phyloP scores from a whole-genome alignment of 2,888 invertebrate species.

The Pocota personata region DNA sequence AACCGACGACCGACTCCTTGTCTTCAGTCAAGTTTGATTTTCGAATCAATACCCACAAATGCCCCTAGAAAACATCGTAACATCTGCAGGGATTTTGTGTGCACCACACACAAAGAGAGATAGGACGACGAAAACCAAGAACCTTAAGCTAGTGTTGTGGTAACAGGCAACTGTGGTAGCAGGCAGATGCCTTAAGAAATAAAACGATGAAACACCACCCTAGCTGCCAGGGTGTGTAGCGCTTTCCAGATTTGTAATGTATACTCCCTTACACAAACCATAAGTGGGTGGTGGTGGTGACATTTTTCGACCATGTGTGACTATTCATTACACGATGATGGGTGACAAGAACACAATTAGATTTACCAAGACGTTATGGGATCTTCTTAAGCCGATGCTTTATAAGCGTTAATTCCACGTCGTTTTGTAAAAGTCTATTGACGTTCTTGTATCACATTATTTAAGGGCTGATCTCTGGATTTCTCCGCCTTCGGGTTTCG shows the following conservation, averaged over 20 bases:
- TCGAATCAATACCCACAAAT: conserved; percentile 65
- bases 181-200: conserved; percentile 46
- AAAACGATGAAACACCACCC: conserved; percentile 25
- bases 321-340: conserved; percentile 70
- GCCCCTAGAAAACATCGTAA: conserved; percentile 42
- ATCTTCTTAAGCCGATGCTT: conserved; percentile 62
- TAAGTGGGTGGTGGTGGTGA: conserved; percentile 31
- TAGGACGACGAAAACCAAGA: conserved; percentile 21
- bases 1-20: conserved; percentile 45
- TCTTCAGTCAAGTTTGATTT: conserved; percentile 53
- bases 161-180: conserved; percentile 30
- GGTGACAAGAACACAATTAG: conserved; percentile 68
- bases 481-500: conserved; percentile 20
- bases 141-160: conserved; percentile 17
- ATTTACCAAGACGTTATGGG: conserved; percentile 63
- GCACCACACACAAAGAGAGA: conserved; percentile 33
- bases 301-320: conserved; percentile 68
- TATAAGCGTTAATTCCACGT: conserved; percentile 64
- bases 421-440: conserved; percentile 58
- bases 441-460: conserved; percentile 58
- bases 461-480: conserved; percentile 61
- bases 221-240: not conserved
- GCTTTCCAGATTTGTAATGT: conserved; percentile 12
- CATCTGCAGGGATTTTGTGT: conserved; percentile 52
- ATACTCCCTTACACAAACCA: conserved; percentile 30